Percentiles rank a stretch among this genome's conserved stretches.
Conservation (phyloP, 2,888 invertebrate genomes). For the Gnatocerus cornutus region DNA sequence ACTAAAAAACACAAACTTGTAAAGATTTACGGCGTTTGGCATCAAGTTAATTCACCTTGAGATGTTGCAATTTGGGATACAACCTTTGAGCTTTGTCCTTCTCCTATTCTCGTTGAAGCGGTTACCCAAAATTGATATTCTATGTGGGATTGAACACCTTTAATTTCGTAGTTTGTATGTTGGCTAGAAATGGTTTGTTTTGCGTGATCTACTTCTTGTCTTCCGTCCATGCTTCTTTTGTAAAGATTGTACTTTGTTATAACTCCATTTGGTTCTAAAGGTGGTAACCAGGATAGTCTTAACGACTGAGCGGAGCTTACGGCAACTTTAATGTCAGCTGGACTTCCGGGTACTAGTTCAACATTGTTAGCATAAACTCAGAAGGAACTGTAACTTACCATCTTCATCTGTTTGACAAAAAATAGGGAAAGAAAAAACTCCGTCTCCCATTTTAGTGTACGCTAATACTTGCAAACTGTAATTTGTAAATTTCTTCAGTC, state of each 20-base stretch:
- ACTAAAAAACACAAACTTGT: conserved; percentile 65
- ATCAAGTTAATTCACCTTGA: conserved; percentile 68
- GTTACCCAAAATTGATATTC: conserved; percentile 88
- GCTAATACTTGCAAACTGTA: conserved; percentile 88
- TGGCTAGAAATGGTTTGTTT: conserved; percentile 79
- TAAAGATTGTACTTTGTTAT: conserved; percentile 85
- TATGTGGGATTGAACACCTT: conserved; percentile 79
- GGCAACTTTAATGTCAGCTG: conserved; percentile 86
- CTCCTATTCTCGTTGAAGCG: conserved; percentile 84
- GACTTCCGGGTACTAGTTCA: conserved; percentile 82
- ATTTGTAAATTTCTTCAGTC: conserved; percentile 84
- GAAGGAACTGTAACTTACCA: conserved; percentile 74
- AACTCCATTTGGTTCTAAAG: conserved; percentile 83
- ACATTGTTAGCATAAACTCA: too few relatives aligned
- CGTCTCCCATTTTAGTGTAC: conserved; percentile 86
- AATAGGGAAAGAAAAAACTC: conserved; percentile 78
- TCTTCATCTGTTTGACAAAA: conserved; percentile 87
- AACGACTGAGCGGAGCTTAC: conserved; percentile 83
- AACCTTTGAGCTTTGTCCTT: conserved; percentile 82
- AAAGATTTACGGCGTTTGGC: too few relatives aligned
- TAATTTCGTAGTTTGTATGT: conserved; percentile 79
- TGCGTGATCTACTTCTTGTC: conserved; percentile 80
- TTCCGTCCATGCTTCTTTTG: conserved; percentile 79
- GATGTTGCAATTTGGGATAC: conserved; percentile 79
- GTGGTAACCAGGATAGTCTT: conserved; percentile 85